phyloP scores from a whole-genome alignment of 2,888 invertebrate genomes.

The Thelaira solivaga region DNA sequence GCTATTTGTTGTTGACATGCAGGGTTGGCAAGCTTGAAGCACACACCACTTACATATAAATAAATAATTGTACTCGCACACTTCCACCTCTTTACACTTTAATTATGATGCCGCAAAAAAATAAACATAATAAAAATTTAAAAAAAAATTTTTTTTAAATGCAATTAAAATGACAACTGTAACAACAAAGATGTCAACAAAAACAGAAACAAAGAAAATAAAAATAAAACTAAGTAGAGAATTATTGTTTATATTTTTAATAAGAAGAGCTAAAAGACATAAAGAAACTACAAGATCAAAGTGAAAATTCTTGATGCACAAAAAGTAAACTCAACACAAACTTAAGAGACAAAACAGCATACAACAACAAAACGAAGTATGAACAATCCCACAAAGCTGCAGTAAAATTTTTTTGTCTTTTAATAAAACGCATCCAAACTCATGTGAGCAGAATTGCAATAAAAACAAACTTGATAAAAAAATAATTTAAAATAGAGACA shows the following conservation, averaged over 20 bases:
- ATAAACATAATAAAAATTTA: constrained; percentile 28
- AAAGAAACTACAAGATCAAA: constrained; percentile 40
- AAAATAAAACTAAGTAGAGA: neutral
- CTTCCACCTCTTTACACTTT: constrained; percentile 2
- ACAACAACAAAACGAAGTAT: neutral
- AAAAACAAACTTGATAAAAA: constrained; percentile 17
- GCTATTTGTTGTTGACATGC: no score
- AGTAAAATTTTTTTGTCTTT: neutral
- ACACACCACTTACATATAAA: neutral
- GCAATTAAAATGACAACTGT: constrained; percentile 21
- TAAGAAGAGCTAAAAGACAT: no score
- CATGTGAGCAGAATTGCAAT: constrained; percentile 32
- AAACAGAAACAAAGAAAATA: constrained; percentile 17
- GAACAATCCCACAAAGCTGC: neutral
- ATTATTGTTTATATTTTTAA: neutral
- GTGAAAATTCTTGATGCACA: neutral
- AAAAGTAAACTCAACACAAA: neutral
- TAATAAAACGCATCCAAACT: constrained; percentile 24
- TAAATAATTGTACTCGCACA: neutral
- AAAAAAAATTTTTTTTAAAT: constrained; percentile 15
- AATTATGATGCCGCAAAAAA: constrained; percentile 34
- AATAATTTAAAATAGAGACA: neutral
- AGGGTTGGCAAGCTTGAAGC: no score
- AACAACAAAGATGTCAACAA: constrained; percentile 17
- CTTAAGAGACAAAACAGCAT: neutral